phyloP scores from a whole-genome alignment of 2,888 invertebrate genomes.

The Phymatocera aterrima region DNA sequence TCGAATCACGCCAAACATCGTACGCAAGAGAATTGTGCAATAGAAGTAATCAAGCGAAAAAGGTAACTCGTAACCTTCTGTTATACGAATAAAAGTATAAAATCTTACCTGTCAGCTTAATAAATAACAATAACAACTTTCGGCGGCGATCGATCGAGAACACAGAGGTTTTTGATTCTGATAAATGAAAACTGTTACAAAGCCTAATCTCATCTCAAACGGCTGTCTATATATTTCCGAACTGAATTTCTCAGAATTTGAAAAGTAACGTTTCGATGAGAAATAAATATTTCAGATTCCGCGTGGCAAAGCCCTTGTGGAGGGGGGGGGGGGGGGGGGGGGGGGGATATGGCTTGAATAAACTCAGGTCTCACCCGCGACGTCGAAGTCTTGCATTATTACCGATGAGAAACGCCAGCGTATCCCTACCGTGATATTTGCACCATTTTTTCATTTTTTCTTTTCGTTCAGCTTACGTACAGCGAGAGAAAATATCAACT shows the following conservation, averaged over 20 bases:
- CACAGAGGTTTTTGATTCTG: not conserved
- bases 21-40: too few relatives aligned
- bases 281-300: slow-evolving; percentile 24
- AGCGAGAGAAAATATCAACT: not conserved
- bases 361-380: slow-evolving; percentile 5
- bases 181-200: slow-evolving; percentile 18
- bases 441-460: not conserved
- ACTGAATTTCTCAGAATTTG: not conserved
- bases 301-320: slow-evolving; percentile 4
- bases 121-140: not conserved
- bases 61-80: too few relatives aligned
- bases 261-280: not conserved
- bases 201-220: not conserved
- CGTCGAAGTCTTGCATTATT: slow-evolving; percentile 36
- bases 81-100: too few relatives aligned
- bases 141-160: not conserved
- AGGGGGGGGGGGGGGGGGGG: not conserved
- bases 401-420: slow-evolving; percentile 12
- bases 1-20: too few relatives aligned
- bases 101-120: not conserved
- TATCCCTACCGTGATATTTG: not conserved
- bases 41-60: too few relatives aligned
- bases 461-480: not conserved
- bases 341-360: not conserved
- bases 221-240: not conserved